phyloP scores from a whole-genome alignment of 2,888 invertebrate species.

The Nomada fucata region DNA sequence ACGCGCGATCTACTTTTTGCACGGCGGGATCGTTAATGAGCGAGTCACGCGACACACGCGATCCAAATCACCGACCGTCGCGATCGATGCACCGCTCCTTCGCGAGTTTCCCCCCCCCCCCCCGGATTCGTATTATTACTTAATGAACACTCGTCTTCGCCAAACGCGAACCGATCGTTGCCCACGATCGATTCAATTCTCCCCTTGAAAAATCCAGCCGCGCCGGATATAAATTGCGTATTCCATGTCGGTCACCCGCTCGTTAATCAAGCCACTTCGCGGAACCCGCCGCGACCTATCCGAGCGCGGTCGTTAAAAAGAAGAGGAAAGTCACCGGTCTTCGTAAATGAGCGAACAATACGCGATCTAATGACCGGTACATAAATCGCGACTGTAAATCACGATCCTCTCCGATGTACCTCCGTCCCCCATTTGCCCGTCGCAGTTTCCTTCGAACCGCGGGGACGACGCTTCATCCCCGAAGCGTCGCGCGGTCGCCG shows the following conservation, averaged over 20 bases:
- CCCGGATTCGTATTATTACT: background rate
- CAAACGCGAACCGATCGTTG: too few relatives aligned
- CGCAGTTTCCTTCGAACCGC: slow-evolving; percentile 9
- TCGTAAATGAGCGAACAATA: background rate
- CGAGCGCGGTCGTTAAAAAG: too few relatives aligned
- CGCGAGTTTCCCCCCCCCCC: slow-evolving; percentile 6
- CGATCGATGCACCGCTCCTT: slow-evolving; percentile 40
- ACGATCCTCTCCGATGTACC: background rate
- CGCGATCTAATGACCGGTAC: background rate
- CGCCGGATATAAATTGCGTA: too few relatives aligned
- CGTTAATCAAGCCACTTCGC: too few relatives aligned
- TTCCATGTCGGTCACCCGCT: too few relatives aligned
- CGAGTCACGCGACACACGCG: slow-evolving; percentile 69
- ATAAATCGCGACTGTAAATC: slow-evolving; percentile 17
- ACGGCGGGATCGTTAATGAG: slow-evolving; percentile 58
- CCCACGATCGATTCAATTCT: too few relatives aligned
- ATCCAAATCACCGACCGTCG: slow-evolving; percentile 45
- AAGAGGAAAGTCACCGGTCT: background rate
- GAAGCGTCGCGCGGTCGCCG: background rate
- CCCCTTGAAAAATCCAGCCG: too few relatives aligned
- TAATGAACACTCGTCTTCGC: too few relatives aligned
- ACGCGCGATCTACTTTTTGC: slow-evolving; percentile 57
- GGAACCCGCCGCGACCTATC: too few relatives aligned
- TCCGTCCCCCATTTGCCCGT: background rate
- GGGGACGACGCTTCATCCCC: slow-evolving; percentile 15